Evolutionary conservation across 1,140 invertebrate genomes (phyloP), one percentile per base, ranked within the genome.

Genomic region (Archivesica marissinica): DNA sequence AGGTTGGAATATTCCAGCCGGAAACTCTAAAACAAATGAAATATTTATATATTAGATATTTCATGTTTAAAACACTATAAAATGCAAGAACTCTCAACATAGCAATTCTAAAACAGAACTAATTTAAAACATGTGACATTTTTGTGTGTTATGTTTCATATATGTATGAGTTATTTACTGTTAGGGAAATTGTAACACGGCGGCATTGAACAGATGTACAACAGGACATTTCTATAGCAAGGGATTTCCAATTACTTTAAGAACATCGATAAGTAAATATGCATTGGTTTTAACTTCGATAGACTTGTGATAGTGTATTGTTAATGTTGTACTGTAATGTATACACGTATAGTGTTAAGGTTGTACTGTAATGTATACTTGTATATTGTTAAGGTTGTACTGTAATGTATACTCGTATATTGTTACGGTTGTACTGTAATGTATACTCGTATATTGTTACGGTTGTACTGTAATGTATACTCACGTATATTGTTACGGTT

Each of bases 1-100:
- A 4, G 97, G 97, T 95, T 98, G 97, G 3, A 98, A 95, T 87
- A 98, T 97, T 77, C 97, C 88, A 4, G 87, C 88, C 20, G 88
- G 87, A 77, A 89, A 89, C 38, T 68, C 87, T 89, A 38, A n/a
- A 87, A 66, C 17, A 20, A 35, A 66, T 23, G 28, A 56, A 17
- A 56, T 11, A 56, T n/a, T 11, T 20, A 47, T 47, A 47, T 20
- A 47, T 11, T 20, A 47, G 9, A 9, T 20, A 47, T 47, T 20
- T 11, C 9, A 47, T 9, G 9, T 47, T 47, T 47, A 47, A 11
- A 47, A 47, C 44, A 47, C 9, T 47, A 11, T 9, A 47, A 47
- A 11, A 11, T 47, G 9, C 9, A 47, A 11, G 44, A 47, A 11
- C 44, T 11, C 20, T 20, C 20, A 20, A 11, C 20, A 20, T 47